Conservation (phyloP, 2,888 invertebrate species). For the Nemoura dubitans region DNA sequence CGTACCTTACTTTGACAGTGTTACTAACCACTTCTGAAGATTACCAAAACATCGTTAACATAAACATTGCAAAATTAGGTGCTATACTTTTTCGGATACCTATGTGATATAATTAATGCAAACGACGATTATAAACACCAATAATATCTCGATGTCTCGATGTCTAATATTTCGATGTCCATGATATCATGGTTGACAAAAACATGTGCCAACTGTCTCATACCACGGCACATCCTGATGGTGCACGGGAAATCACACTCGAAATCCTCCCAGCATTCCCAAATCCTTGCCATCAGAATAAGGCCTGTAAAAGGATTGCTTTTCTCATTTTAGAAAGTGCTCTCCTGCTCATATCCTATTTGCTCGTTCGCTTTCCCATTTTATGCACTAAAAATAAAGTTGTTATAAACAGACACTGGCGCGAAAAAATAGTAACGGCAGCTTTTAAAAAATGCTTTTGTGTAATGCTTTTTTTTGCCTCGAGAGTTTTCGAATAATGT, state of each 20-base stretch:
- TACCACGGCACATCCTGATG: background rate
- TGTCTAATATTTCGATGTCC: too few relatives aligned
- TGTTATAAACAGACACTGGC: background rate
- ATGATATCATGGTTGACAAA: too few relatives aligned
- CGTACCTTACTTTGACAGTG: too few relatives aligned
- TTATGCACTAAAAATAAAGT: background rate
- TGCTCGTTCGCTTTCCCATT: background rate
- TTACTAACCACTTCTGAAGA: too few relatives aligned
- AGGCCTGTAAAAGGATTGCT: constrained; percentile 2
- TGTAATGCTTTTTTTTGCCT: background rate
- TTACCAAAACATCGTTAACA: too few relatives aligned
- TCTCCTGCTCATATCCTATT: background rate
- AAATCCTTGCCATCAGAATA: background rate
- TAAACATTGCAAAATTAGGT: too few relatives aligned
- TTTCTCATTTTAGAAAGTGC: constrained; percentile 12
- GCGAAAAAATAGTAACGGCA: background rate
- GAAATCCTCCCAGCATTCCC: background rate
- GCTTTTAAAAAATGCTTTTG: background rate
- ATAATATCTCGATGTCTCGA: too few relatives aligned
- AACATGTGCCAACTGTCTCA: background rate
- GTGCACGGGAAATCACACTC: background rate
- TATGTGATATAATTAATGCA: too few relatives aligned
- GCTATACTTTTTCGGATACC: too few relatives aligned
- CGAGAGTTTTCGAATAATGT: background rate
- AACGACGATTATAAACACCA: too few relatives aligned